Evolutionary conservation across 2,113 vertebrate species (phyloP).

Genomic region (Ancistrus triradiatus): DNA sequence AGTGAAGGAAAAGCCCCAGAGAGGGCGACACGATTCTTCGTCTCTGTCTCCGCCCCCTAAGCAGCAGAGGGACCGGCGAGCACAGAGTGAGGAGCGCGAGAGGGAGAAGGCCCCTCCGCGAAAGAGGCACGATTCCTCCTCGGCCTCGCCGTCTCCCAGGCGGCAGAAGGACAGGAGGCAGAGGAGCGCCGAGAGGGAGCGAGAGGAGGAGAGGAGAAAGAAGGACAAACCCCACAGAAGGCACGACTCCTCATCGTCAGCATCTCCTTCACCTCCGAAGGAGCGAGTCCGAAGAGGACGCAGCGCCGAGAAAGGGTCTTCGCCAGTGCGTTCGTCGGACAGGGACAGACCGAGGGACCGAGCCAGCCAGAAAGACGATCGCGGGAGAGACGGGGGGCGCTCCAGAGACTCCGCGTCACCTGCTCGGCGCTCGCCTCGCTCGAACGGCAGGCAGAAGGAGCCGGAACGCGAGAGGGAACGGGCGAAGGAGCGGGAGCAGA

Average conservation of each 20-base stretch:
- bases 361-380: slow-evolving; percentile 21
- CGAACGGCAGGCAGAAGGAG: slow-evolving; percentile 39
- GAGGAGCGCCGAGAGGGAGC: slow-evolving; percentile 50
- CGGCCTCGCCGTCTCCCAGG: slow-evolving; percentile 54
- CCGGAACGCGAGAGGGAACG: slow-evolving; percentile 19
- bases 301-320: slow-evolving; percentile 45
- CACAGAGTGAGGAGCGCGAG: slow-evolving; percentile 38
- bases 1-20: slow-evolving; percentile 31
- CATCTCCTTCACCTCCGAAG: slow-evolving; percentile 33
- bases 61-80: slow-evolving; percentile 34
- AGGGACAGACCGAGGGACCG: slow-evolving; percentile 20
- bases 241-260: slow-evolving; percentile 9
- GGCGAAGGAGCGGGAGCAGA: slow-evolving; percentile 10
- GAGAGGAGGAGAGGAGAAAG: slow-evolving; percentile 25
- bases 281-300: slow-evolving; percentile 30
- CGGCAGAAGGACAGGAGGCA: slow-evolving; percentile 42
- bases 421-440: slow-evolving; percentile 14
- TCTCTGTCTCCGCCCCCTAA: slow-evolving; percentile 45
- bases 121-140: slow-evolving; percentile 52
- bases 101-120: slow-evolving; percentile 38
- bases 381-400: slow-evolving; percentile 13
- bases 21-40: slow-evolving; percentile 47
- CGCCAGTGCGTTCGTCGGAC: too few relatives aligned
- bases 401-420: slow-evolving; percentile 33
- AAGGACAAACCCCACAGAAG: slow-evolving; percentile 28